Evolutionary conservation across 1,140 invertebrate species (phyloP).

Genomic region (Eriosoma lanigerum): DNA sequence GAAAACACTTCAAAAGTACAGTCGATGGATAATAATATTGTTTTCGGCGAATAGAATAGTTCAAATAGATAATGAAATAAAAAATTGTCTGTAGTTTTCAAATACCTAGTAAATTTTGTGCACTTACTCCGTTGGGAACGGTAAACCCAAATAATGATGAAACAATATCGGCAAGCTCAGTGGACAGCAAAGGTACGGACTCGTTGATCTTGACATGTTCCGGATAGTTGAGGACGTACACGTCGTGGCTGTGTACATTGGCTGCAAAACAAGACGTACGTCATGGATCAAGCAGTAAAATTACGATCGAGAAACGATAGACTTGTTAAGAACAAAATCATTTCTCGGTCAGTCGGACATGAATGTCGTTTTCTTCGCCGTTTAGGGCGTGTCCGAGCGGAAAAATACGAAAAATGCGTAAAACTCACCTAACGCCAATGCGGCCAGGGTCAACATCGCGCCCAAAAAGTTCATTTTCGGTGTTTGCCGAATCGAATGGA

Average conservation of each 20-base stretch:
- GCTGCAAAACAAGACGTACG: neutral
- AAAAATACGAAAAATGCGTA: neutral
- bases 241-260: neutral
- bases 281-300: no score
- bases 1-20: neutral
- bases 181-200: neutral
- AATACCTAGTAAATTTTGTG: neutral
- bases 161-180: neutral
- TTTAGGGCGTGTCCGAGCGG: conserved; percentile 21
- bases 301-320: neutral
- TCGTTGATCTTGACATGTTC: neutral
- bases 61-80: neutral
- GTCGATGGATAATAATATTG: neutral
- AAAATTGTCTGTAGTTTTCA: neutral
- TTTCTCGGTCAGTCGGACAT: neutral
- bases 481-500: neutral
- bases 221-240: conserved; percentile 3
- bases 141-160: conserved; percentile 5
- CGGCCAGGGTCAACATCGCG: neutral
- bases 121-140: neutral
- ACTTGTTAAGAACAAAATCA: no score
- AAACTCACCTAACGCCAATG: neutral
- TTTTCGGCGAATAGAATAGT: neutral
- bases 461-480: neutral
- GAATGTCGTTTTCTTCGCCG: no score